Evolutionary conservation across 2,888 invertebrate species (phyloP), one percentile per base, ranked within the genome.

Genomic region (Dorcus hopei): DNA sequence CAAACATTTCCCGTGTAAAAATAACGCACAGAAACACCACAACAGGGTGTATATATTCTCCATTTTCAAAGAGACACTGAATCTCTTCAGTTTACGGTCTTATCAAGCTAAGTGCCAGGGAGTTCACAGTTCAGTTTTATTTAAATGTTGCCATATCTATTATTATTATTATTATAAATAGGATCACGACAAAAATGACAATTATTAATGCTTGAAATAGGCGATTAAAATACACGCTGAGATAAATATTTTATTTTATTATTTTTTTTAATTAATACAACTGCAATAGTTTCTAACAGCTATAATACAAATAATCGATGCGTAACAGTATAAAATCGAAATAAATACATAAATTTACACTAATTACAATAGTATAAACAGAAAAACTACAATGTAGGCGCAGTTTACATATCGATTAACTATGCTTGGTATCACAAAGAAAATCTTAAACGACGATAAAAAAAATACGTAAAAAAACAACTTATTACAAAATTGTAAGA

Each of bases 31-130:
- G 63, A 68, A 57, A 64, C 62, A 62, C 66, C 63, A 80, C 72
- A 70, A 77, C 72, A 77, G 78, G 81, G 81, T 76, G 81, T 80
- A 77, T 80, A 82, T 69, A 62, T 49, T 59, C 48, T 51, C 54
- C 55, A 59, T 55, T 52, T 59, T 56, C 52, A 48, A 19, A 33
- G 26, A 33, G 26, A 33, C 26, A 33, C 26, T 33, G 26, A 33
- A 33, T 33, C 26, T 33, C 26, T 33, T 33, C 26, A 7, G 26
- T 33, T 33, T 33, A 33, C 26, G 26, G 26, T 33, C 26, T 33
- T 33, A 33, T 33, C 26, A 58, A 58, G 60, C 54, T 56, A 57
- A 57, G 56, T 57, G 54, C 57, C 57, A 57, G 54, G 54, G 64
- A 68, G 70, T 69, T 70, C 70, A 71, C 68, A 71, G 70, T 69